Conservation (phyloP, 2,797 vertebrate genomes). For the Cyclura pinguis region DNA sequence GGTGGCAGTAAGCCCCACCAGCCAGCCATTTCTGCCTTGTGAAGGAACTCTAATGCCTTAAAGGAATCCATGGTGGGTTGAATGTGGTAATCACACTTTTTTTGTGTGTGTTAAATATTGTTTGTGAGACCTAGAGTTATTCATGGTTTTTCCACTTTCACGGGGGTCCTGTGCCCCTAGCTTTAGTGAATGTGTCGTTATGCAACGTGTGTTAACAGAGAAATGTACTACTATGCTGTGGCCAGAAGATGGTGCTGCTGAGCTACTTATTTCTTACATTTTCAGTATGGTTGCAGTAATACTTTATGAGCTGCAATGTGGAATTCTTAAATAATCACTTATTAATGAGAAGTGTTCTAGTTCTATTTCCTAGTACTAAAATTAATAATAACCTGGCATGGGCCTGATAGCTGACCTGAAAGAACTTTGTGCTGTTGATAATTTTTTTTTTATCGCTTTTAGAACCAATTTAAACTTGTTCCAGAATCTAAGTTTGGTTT, state of each 20-base stretch:
- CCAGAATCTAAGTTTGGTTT: not conserved
- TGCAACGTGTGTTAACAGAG: not conserved
- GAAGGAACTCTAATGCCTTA: too few species aligned
- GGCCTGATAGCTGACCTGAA: not conserved
- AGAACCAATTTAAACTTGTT: not conserved
- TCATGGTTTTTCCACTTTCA: too few species aligned
- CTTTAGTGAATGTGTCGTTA: not conserved
- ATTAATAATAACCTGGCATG: not conserved
- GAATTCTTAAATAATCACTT: not conserved
- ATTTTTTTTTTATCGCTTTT: not conserved
- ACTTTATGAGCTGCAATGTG: not conserved
- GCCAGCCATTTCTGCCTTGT: too few species aligned
- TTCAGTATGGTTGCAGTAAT: not conserved
- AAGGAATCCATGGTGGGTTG: too few species aligned
- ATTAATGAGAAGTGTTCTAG: not conserved
- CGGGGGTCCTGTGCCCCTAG: too few species aligned
- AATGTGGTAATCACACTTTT: too few species aligned
- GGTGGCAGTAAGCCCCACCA: too few species aligned
- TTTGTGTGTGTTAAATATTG: too few species aligned
- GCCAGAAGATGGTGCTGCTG: constrained; percentile 19
- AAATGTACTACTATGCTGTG: not conserved
- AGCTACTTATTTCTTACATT: not conserved
- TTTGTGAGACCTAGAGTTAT: too few species aligned
- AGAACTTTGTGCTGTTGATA: not conserved
- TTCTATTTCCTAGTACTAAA: not conserved